These are phyloP conservation scores for Phoeniculus purpureus DNA, from an alignment of 2,797 vertebrate genomes.

Conservation along the genomic window DNA sequence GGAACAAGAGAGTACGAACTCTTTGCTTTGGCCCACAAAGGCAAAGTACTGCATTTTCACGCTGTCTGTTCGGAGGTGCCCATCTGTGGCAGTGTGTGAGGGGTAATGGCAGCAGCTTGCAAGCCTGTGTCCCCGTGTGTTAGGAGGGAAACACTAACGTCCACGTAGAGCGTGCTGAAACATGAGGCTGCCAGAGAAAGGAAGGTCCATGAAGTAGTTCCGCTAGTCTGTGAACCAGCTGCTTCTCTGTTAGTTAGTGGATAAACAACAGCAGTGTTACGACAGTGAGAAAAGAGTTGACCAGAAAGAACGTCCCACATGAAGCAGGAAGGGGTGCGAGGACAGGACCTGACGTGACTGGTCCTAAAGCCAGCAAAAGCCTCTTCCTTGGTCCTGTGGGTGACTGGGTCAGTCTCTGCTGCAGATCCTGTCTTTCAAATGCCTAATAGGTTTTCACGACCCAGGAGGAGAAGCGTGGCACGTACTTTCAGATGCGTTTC, in stretches of 20 bases:
- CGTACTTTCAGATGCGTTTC: too few species aligned
- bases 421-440: neutral
- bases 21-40: neutral
- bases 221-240: neutral
- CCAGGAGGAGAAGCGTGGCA: neutral
- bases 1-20: neutral
- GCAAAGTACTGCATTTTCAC: neutral
- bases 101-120: neutral
- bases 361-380: neutral
- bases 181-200: slow-evolving; percentile 6
- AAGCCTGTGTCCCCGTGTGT: neutral
- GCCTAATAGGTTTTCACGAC: neutral
- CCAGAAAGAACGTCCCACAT: neutral
- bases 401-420: neutral
- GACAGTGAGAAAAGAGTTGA: neutral
- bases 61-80: neutral
- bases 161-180: neutral
- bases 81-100: neutral
- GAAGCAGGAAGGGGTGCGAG: neutral
- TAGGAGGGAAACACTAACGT: neutral
- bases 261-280: neutral
- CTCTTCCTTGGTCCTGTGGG: neutral
- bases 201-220: slow-evolving; percentile 29
- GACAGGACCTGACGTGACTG: neutral
- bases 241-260: slow-evolving; percentile 6